Evolutionary conservation across 30 jellyfish, hydroid and myxozoan species (phyloP).

Genomic region (Turritopsis rubra): DNA sequence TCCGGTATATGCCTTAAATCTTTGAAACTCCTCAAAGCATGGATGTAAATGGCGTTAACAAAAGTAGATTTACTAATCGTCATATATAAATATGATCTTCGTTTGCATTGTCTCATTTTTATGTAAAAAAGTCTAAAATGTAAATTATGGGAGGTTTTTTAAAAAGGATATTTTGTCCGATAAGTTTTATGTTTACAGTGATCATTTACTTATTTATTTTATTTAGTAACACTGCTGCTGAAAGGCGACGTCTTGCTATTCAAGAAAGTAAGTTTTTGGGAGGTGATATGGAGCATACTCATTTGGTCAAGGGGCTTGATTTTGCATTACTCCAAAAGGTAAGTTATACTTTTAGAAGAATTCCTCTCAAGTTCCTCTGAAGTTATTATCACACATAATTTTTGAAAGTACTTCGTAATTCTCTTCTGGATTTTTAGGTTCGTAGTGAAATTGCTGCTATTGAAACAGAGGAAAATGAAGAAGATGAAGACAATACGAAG

Average conservation of each 20-base stretch:
- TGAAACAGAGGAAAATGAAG: constrained; percentile 42
- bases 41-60: no score
- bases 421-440: constrained; percentile 32
- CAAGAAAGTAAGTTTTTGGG: constrained; percentile 98
- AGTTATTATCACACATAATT: neutral
- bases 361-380: neutral
- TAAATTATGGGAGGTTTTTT: neutral
- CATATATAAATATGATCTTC: no score
- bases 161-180: no score
- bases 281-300: constrained; percentile 99
- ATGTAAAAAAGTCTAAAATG: no score
- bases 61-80: no score
- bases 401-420: neutral
- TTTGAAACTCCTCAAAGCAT: no score
- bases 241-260: constrained; percentile 82
- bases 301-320: constrained; percentile 96
- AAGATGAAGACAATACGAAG: constrained; percentile 19
- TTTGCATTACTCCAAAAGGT: constrained; percentile 97
- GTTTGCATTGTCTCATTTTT: no score
- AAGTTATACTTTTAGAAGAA: neutral
- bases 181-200: neutral
- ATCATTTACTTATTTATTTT: neutral
- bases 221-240: constrained; percentile 80
- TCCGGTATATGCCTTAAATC: no score
- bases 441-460: constrained; percentile 77